A percentile compares a stretch with the other conserved stretches of the same genome.
phyloP scores from a whole-genome alignment of 1,140 invertebrate genomes.

The Atopsyche davidsoni region DNA sequence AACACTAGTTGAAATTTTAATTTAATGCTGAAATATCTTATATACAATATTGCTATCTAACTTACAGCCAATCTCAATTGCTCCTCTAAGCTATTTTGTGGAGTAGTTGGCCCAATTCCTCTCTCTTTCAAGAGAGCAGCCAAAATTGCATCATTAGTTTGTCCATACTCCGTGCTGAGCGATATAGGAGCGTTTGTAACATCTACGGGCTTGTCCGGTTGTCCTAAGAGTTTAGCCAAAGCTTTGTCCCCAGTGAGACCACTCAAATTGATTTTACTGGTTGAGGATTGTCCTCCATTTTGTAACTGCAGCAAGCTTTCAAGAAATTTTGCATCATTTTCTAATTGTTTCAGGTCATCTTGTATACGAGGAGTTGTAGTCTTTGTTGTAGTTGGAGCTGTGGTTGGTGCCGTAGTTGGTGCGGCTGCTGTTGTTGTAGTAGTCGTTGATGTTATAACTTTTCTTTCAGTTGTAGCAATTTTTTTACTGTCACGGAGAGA shows the following conservation, averaged over 20 bases:
- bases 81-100: slow-evolving; percentile 50
- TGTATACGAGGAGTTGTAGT: slow-evolving; percentile 40
- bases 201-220: slow-evolving; percentile 35
- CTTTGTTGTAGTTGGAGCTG: too few relatives aligned
- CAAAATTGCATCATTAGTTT: slow-evolving; percentile 58
- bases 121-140: slow-evolving; percentile 60
- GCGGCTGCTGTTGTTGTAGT: slow-evolving; percentile 19
- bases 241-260: slow-evolving; percentile 44
- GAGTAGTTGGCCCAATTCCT: slow-evolving; percentile 60
- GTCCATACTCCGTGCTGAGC: slow-evolving; percentile 49
- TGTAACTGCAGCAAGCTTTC: slow-evolving; percentile 45
- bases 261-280: slow-evolving; percentile 23
- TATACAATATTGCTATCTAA: slow-evolving; percentile 28
- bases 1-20: too few relatives aligned
- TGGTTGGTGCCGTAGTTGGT: slow-evolving; percentile 7
- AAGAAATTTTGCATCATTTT: slow-evolving; percentile 44
- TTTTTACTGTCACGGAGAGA: not conserved
- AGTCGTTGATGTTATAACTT: slow-evolving; percentile 14
- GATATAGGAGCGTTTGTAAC: slow-evolving; percentile 42
- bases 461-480: slow-evolving; percentile 9
- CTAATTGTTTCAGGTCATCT: slow-evolving; percentile 39
- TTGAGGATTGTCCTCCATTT: slow-evolving; percentile 41
- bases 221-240: slow-evolving; percentile 38
- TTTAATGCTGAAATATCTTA: not conserved
- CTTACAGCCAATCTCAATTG: slow-evolving; percentile 55